A percentile compares a stretch with the other conserved stretches of the same genome.
Conservation (phyloP, 2,113 vertebrate species). For the Sardina pilchardus region DNA sequence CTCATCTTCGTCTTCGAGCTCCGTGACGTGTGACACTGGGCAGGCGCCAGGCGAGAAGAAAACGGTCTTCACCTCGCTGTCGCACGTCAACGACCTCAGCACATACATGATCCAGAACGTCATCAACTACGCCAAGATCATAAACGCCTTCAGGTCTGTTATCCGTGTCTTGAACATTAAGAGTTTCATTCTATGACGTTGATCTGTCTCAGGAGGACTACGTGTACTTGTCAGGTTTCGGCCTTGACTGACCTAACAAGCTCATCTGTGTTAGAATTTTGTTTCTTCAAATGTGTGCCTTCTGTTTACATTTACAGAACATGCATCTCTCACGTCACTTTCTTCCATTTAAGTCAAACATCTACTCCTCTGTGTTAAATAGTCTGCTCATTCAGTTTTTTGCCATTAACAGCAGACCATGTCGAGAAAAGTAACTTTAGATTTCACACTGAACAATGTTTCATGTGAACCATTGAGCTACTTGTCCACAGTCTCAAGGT, state of each 20-base stretch:
- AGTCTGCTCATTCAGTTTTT: no score
- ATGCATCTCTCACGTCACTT: no score
- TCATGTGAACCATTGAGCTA: background rate
- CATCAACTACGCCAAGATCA: constrained; percentile 73
- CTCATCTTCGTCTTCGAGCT: background rate
- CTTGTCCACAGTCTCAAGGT: background rate
- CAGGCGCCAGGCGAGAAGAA: background rate
- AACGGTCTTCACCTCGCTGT: constrained; percentile 61
- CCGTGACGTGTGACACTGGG: background rate
- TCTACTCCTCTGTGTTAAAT: no score
- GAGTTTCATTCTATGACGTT: background rate
- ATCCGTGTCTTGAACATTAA: background rate
- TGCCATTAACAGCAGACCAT: no score
- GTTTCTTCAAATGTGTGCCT: no score
- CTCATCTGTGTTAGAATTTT: no score
- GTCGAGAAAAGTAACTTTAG: no score
- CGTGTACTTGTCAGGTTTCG: background rate
- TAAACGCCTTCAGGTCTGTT: constrained; percentile 67
- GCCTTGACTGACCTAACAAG: no score
- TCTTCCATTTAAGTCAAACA: no score
- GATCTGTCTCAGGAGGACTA: no score
- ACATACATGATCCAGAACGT: constrained; percentile 76
- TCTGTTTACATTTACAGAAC: no score
- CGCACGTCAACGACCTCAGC: constrained; percentile 69
- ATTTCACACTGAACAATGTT: background rate